These are phyloP conservation scores for Drosophila phalerata DNA, from an alignment of 2,888 invertebrate genomes.

Conservation along the genomic window DNA sequence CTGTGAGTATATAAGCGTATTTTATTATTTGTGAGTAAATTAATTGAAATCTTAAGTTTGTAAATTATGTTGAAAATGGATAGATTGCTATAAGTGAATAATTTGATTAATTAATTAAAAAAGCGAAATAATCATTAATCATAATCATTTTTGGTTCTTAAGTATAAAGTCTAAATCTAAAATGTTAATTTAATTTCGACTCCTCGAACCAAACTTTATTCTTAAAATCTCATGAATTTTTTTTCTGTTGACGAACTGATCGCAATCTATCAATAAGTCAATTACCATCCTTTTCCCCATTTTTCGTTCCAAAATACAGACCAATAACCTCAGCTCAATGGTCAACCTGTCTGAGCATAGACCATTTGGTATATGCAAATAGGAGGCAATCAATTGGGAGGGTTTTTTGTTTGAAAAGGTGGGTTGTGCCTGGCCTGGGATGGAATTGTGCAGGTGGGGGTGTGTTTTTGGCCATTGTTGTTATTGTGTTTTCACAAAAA, in stretches of 20 bases:
- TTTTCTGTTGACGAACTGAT: constrained; percentile 1
- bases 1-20: too few relatives aligned
- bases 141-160: too few relatives aligned
- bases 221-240: too few relatives aligned
- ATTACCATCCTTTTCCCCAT: background rate
- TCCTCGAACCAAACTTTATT: too few relatives aligned
- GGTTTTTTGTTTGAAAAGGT: background rate
- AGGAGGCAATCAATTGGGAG: constrained; percentile 27
- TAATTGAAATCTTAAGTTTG: too few relatives aligned
- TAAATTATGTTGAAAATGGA: too few relatives aligned
- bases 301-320: background rate
- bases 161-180: too few relatives aligned
- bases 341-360: constrained; percentile 32
- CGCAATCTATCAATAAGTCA: constrained; percentile 6
- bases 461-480: constrained; percentile 17
- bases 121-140: too few relatives aligned
- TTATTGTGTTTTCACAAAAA: constrained; percentile 19
- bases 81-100: too few relatives aligned
- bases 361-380: constrained; percentile 70
- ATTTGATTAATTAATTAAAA: too few relatives aligned
- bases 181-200: too few relatives aligned
- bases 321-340: constrained; percentile 16
- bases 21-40: too few relatives aligned
- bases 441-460: background rate
- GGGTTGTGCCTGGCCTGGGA: background rate